Conservation (phyloP, 53 echinoderm and acorn worm genomes). For the Henricia sp. region DNA sequence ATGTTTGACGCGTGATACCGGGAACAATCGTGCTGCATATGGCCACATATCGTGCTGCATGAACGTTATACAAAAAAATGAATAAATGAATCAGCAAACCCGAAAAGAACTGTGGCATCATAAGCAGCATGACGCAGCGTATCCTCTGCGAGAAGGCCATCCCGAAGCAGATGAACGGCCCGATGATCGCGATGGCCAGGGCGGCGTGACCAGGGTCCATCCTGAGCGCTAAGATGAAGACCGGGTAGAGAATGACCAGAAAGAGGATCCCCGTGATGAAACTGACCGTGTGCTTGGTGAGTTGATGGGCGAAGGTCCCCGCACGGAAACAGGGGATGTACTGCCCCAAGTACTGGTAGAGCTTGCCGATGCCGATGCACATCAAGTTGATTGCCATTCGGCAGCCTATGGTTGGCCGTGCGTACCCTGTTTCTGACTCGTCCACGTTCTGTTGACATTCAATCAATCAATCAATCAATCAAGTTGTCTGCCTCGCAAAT, state of each 20-base stretch:
- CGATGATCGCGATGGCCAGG: conserved; percentile 57
- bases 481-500: too few species aligned
- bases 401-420: not conserved
- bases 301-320: conserved; percentile 63
- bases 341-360: conserved; percentile 40
- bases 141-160: conserved; percentile 76
- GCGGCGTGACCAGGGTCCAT: conserved; percentile 65
- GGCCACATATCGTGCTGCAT: too few species aligned
- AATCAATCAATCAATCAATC: too few species aligned
- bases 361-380: not conserved
- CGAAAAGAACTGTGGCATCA: conserved; percentile 87
- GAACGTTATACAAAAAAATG: too few species aligned
- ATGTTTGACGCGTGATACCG: too few species aligned
- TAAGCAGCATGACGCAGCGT: conserved; percentile 82
- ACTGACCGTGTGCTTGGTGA: conserved; percentile 59
- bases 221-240: conserved; percentile 74
- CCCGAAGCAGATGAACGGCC: conserved; percentile 76
- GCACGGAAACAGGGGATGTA: conserved; percentile 47
- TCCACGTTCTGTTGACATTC: not conserved
- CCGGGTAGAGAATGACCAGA: conserved; percentile 67
- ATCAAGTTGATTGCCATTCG: not conserved
- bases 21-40: too few species aligned
- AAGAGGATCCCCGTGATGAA: conserved; percentile 72
- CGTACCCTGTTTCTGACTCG: not conserved
- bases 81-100: conserved; percentile 58